A percentile compares a stretch with the other conserved stretches of the same genome.
Conservation (phyloP, 2,888 invertebrate species). For the Strigamia transsilvanica region DNA sequence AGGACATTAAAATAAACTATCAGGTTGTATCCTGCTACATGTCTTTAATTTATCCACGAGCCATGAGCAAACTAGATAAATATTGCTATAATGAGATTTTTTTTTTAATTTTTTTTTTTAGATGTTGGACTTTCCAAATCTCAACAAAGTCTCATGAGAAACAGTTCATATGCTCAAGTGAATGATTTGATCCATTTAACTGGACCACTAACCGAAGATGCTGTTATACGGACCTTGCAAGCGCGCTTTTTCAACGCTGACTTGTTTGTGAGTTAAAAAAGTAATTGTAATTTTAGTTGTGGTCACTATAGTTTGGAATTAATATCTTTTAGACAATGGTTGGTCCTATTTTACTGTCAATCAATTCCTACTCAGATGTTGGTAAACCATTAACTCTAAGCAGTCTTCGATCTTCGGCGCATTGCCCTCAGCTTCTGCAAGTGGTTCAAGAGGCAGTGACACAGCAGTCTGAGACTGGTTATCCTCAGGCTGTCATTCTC, state of each 20-base stretch:
- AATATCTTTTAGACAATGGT: slow-evolving; percentile 79
- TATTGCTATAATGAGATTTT: not conserved
- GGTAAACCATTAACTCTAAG: slow-evolving; percentile 87
- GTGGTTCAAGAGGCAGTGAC: slow-evolving; percentile 91
- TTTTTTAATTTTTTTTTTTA: slow-evolving; percentile 24
- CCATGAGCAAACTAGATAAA: not conserved
- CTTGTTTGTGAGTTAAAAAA: slow-evolving; percentile 79
- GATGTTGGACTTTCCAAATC: slow-evolving; percentile 55
- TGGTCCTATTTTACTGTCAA: slow-evolving; percentile 87
- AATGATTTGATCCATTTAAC: slow-evolving; percentile 92
- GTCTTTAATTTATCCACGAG: not conserved
- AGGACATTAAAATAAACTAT: not conserved
- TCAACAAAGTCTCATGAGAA: slow-evolving; percentile 51
- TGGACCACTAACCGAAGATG: slow-evolving; percentile 92
- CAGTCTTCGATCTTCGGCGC: slow-evolving; percentile 76
- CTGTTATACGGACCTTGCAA: slow-evolving; percentile 88
- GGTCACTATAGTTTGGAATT: not conserved
- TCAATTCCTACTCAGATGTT: slow-evolving; percentile 88
- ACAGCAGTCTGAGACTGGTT: slow-evolving; percentile 93
- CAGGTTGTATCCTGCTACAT: not conserved
- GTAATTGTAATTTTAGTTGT: not conserved
- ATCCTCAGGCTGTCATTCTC: slow-evolving; percentile 94
- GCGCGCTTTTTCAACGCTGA: slow-evolving; percentile 85
- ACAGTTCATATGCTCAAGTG: slow-evolving; percentile 68
- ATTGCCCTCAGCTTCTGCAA: slow-evolving; percentile 83